These are phyloP conservation scores for Suricata suricatta DNA, from an alignment of 2,113 vertebrate species.

Conservation along the genomic window DNA sequence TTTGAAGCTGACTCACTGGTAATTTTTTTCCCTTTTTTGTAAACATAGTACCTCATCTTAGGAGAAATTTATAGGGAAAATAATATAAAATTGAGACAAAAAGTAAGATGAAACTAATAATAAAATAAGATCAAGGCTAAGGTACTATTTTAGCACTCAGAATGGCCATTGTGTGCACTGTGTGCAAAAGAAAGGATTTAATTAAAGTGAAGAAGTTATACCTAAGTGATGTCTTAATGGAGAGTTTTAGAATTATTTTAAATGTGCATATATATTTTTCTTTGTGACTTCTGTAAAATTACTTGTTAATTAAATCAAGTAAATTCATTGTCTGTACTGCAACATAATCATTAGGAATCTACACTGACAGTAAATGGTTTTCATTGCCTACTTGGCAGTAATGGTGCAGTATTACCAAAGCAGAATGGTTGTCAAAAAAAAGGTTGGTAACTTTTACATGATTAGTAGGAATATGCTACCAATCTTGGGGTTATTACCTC, in stretches of 20 bases:
- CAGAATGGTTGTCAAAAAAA: not conserved
- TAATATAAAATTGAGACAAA: constrained; percentile 42
- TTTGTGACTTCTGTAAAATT: constrained; percentile 31
- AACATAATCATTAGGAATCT: not conserved
- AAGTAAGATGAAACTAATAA: constrained; percentile 61
- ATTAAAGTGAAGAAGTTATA: not conserved
- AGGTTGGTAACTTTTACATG: not conserved
- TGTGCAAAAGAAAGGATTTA: not conserved
- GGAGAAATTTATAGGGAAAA: constrained; percentile 62
- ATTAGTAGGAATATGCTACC: not conserved
- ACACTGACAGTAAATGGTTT: not conserved
- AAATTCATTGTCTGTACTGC: not conserved
- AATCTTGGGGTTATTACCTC: not conserved
- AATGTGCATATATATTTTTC: not conserved
- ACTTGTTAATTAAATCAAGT: not conserved
- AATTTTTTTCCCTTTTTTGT: constrained; percentile 1
- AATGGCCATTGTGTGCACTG: not conserved
- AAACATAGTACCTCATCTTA: constrained; percentile 59
- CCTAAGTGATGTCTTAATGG: not conserved
- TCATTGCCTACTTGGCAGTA: not conserved
- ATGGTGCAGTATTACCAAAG: not conserved
- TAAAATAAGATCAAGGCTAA: constrained; percentile 27
- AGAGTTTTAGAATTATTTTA: not conserved
- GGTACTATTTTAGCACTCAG: not conserved
- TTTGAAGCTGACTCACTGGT: not conserved